phyloP scores from a whole-genome alignment of 2,888 invertebrate genomes.

The Drosophila leonis region DNA sequence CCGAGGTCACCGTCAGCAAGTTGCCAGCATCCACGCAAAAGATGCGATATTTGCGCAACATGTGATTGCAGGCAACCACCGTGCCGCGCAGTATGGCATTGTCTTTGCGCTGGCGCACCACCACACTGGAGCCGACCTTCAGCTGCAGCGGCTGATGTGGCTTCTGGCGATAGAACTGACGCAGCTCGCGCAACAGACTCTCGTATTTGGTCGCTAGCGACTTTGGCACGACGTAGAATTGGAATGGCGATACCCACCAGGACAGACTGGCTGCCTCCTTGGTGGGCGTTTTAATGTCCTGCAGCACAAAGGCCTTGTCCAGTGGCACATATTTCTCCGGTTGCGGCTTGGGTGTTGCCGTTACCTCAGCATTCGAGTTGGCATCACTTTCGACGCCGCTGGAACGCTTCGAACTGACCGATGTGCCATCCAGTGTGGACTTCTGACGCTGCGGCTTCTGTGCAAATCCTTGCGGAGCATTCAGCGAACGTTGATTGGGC shows the following conservation, averaged over 20 bases:
- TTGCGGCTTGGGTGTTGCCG: constrained; percentile 6
- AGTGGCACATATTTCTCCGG: constrained; percentile 86
- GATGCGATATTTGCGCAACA: constrained; percentile 88
- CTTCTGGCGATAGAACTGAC: constrained; percentile 88
- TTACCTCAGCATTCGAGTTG: constrained; percentile 27
- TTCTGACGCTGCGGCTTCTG: constrained; percentile 71
- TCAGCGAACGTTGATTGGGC: constrained; percentile 73
- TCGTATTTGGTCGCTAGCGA: constrained; percentile 87
- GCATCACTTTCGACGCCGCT: constrained; percentile 62
- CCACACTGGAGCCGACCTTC: constrained; percentile 88
- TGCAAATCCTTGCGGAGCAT: constrained; percentile 82
- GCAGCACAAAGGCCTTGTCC: constrained; percentile 86
- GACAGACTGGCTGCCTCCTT: constrained; percentile 88
- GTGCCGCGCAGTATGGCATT: constrained; percentile 90
- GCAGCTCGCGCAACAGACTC: constrained; percentile 90
- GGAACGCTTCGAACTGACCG: constrained; percentile 56
- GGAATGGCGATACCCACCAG: constrained; percentile 91
- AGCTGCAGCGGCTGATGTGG: constrained; percentile 81
- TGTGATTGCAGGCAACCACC: constrained; percentile 87
- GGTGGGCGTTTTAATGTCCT: constrained; percentile 86
- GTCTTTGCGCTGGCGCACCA: constrained; percentile 90
- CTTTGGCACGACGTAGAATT: constrained; percentile 89
- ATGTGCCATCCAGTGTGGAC: constrained; percentile 61
- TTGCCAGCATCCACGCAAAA: constrained; percentile 93
- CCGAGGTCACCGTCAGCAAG: constrained; percentile 87